phyloP scores from a whole-genome alignment of 1,140 invertebrate species.

The Hyposmocoma kahamanoa region DNA sequence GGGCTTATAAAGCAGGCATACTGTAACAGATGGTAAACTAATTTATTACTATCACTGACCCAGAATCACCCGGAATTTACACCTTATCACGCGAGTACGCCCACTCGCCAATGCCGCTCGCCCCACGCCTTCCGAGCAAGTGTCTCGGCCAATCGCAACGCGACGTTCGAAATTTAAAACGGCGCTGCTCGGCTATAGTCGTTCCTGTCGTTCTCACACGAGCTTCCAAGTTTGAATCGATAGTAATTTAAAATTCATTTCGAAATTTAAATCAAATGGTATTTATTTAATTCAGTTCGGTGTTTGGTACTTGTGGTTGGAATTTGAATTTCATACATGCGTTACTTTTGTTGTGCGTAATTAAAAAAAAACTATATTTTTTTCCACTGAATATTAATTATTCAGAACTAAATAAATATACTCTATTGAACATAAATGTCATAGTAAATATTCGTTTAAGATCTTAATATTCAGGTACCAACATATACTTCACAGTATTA shows the following conservation, averaged over 20 bases:
- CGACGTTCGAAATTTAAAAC: slow-evolving; percentile 51
- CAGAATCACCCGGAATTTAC: slow-evolving; percentile 55
- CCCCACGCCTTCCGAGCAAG: slow-evolving; percentile 41
- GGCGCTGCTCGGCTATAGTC: slow-evolving; percentile 35
- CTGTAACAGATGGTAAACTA: slow-evolving; percentile 30
- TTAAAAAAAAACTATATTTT: too few relatives aligned
- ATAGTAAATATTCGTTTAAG: too few relatives aligned
- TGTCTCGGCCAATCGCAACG: slow-evolving; percentile 37
- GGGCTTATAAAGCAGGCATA: slow-evolving; percentile 29
- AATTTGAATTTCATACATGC: too few relatives aligned
- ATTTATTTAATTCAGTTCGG: too few relatives aligned
- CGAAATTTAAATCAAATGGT: too few relatives aligned
- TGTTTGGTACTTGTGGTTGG: too few relatives aligned
- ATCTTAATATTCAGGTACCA: too few relatives aligned
- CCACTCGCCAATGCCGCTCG: slow-evolving; percentile 35
- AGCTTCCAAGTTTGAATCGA: slow-evolving; percentile 1
- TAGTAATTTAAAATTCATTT: neutral
- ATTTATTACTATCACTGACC: slow-evolving; percentile 56
- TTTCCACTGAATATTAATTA: too few relatives aligned
- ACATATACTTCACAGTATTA: too few relatives aligned
- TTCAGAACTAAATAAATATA: too few relatives aligned
- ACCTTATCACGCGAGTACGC: slow-evolving; percentile 40
- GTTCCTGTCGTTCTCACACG: slow-evolving; percentile 32
- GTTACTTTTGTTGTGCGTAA: too few relatives aligned
- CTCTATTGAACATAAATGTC: too few relatives aligned